phyloP scores from a whole-genome alignment of 2,888 invertebrate genomes.

The Pyrgus malvae region DNA sequence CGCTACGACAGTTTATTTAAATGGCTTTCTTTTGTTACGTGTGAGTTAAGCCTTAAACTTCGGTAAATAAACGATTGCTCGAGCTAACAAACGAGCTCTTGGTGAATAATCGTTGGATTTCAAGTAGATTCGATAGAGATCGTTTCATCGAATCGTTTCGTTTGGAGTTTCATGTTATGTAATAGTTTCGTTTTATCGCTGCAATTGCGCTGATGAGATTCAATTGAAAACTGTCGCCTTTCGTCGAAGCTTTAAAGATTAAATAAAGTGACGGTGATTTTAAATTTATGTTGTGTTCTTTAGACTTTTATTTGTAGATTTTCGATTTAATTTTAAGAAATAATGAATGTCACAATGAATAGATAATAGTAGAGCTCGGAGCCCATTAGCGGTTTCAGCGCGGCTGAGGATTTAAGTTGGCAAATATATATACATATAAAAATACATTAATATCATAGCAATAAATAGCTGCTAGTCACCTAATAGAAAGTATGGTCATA shows the following conservation, averaged over 20 bases:
- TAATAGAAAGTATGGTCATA: too few relatives aligned
- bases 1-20: too few relatives aligned
- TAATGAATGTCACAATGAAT: too few relatives aligned
- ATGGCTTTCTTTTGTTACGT: too few relatives aligned
- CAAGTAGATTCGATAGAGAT: constrained; percentile 17
- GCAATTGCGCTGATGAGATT: background rate
- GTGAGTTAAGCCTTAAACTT: background rate
- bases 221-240: background rate
- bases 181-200: constrained; percentile 16
- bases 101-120: constrained; percentile 24
- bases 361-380: too few relatives aligned
- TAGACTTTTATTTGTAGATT: background rate
- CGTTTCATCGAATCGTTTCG: constrained; percentile 15
- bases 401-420: too few relatives aligned
- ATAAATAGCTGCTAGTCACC: too few relatives aligned
- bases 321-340: too few relatives aligned
- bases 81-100: constrained; percentile 23
- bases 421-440: too few relatives aligned
- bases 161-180: constrained; percentile 13
- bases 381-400: too few relatives aligned
- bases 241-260: background rate
- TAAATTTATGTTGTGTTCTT: background rate
- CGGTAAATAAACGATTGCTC: constrained; percentile 6
- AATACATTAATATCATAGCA: background rate
- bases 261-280: background rate